Evolutionary conservation across 2,113 vertebrate genomes (phyloP).

Genomic region (Muscicapa adusta): DNA sequence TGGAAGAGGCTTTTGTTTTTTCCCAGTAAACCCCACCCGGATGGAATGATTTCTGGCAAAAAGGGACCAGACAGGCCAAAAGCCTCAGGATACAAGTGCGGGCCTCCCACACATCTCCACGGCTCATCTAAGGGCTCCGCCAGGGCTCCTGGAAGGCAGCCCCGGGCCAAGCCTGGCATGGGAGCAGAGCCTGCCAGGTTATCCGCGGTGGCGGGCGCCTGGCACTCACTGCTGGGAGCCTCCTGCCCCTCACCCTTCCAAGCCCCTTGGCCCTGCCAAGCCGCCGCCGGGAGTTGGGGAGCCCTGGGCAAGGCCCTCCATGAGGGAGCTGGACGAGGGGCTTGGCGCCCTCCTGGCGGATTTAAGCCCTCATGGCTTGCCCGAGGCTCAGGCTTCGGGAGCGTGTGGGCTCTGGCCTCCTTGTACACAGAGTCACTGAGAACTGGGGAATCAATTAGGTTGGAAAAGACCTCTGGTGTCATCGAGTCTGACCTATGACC

Average conservation of each 20-base stretch:
- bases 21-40: background rate
- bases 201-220: fast-evolving
- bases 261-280: background rate
- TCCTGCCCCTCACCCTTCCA: background rate
- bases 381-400: no score
- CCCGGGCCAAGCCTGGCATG: background rate
- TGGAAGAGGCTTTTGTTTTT: background rate
- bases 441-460: background rate
- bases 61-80: background rate
- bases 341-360: fast-evolving
- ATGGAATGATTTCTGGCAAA: background rate
- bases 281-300: background rate
- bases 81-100: background rate
- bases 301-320: background rate
- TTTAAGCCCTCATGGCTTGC: background rate
- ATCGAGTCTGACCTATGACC: background rate
- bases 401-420: background rate
- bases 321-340: background rate
- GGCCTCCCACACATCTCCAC: background rate
- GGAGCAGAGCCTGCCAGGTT: background rate
- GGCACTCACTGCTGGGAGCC: fast-evolving
- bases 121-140: fast-evolving
- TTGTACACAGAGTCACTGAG: background rate
- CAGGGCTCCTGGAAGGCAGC: background rate
- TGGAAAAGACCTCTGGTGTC: background rate